Base-by-base conservation (phyloP, 2,113 vertebrate species). In the Todiramphus chloris region DNA sequence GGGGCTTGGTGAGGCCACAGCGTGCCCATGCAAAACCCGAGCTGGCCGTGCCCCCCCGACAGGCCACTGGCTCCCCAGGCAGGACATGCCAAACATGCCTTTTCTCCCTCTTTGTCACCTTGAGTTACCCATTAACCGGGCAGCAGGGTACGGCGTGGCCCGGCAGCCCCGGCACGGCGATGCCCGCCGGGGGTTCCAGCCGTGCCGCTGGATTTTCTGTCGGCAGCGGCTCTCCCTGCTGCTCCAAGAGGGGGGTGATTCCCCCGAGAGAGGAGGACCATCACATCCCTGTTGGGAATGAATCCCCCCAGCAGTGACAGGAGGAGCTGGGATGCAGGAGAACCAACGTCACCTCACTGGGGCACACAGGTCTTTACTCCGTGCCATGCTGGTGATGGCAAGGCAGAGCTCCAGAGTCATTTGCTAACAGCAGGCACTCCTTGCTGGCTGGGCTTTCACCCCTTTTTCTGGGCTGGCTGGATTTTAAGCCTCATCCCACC, bases 91-190 rank as follows among this genome's bases (percentile, higher is more conserved):
- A 41, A 31, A 51, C 86, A 23, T 68, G 79, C 90, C 91, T 93
- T 81, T 87, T 53, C 60, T 72, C 51, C 64, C 0, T 0, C 60
- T 64, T 31, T 60, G 64, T 55, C 90, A 51, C 84, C 78, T 35
- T 1, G 15, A 24, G 95, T 94, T 94, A 96, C 79, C 95, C 94
- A 96, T 96, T 97, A 97, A 97, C 95, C 75, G 6, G 2, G 83
- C 28, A 56, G 66, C 84, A 44, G 56, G 59, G 64, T 2, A 81
- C 18, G 14, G 91, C 35, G 1, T 4, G 24, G 77, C 39, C 13
- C 5, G 1, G 63, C 83, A 78, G 89, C 44, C 41, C 10, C 19
- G 2, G 93, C 79, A 31, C 74, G 1, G 43, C 53, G 6, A 4
- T n/a, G 70, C 75, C 93, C 4, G 1, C 28, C 0, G 0, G 58